Evolutionary conservation across 2,888 invertebrate genomes (phyloP).

Genomic region (Eurois occulta): DNA sequence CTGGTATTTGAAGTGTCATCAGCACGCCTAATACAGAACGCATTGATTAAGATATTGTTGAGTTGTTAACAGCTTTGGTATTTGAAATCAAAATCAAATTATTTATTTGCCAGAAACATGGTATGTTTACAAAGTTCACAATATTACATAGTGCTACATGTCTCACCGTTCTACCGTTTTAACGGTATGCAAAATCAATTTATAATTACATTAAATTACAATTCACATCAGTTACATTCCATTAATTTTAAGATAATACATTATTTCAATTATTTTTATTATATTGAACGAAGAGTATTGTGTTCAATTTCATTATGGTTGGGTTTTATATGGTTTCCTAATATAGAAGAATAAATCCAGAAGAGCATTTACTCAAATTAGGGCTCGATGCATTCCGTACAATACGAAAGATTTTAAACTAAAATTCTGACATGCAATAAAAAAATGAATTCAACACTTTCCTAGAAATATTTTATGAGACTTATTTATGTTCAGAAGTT

Average conservation of each 20-base stretch:
- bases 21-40: constrained; percentile 43
- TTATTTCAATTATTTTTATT: no score
- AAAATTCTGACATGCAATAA: no score
- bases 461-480: not conserved
- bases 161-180: no score
- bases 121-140: no score
- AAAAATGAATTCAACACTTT: not conserved
- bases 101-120: no score
- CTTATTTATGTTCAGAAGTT: no score
- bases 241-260: no score
- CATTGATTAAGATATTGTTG: constrained; percentile 23
- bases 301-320: not conserved
- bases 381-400: not conserved
- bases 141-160: no score
- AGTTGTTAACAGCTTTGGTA: constrained; percentile 6
- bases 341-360: not conserved
- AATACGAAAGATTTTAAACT: not conserved
- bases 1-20: constrained; percentile 35
- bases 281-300: not conserved
- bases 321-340: not conserved
- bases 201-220: no score
- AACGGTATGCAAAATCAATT: no score
- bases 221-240: no score
- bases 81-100: no score
- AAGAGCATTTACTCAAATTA: not conserved